Conservation (phyloP, 92 coral and sea anemone genomes). For the Umimayanthus chanpuru region DNA sequence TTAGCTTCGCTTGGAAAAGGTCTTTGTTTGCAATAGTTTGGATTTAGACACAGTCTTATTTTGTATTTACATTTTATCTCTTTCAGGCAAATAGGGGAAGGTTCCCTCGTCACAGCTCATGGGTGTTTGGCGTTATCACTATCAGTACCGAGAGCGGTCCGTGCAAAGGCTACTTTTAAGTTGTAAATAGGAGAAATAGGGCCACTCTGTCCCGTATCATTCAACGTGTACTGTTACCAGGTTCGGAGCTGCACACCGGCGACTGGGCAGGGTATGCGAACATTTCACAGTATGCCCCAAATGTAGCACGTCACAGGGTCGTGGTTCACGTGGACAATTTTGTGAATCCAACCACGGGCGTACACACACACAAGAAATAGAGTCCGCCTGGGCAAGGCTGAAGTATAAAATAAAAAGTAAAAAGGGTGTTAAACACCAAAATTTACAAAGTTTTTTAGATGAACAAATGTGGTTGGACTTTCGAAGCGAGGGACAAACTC, state of each 20-base stretch:
- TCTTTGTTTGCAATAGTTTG: too few relatives aligned
- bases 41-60: too few relatives aligned
- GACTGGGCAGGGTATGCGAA: slow-evolving; percentile 48
- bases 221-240: slow-evolving; percentile 24
- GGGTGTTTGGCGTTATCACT: slow-evolving; percentile 49
- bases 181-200: slow-evolving; percentile 41
- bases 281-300: neutral
- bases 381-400: slow-evolving; percentile 48
- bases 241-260: slow-evolving; percentile 41
- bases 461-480: too few relatives aligned
- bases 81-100: slow-evolving; percentile 44
- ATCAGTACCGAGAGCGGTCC: neutral
- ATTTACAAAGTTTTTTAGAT: too few relatives aligned
- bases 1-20: too few relatives aligned
- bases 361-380: slow-evolving; percentile 50
- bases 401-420: slow-evolving; percentile 24
- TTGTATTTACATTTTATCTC: neutral
- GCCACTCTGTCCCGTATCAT: slow-evolving; percentile 48
- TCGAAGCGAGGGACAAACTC: neutral
- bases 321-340: slow-evolving; percentile 39
- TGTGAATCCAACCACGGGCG: slow-evolving; percentile 45
- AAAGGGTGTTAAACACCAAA: neutral
- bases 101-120: slow-evolving; percentile 3
- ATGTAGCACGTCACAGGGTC: neutral
- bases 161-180: slow-evolving; percentile 42